Percentiles rank a stretch among this genome's conserved stretches.
phyloP scores from a whole-genome alignment of 1,140 invertebrate genomes.

The Bradysia coprophila region DNA sequence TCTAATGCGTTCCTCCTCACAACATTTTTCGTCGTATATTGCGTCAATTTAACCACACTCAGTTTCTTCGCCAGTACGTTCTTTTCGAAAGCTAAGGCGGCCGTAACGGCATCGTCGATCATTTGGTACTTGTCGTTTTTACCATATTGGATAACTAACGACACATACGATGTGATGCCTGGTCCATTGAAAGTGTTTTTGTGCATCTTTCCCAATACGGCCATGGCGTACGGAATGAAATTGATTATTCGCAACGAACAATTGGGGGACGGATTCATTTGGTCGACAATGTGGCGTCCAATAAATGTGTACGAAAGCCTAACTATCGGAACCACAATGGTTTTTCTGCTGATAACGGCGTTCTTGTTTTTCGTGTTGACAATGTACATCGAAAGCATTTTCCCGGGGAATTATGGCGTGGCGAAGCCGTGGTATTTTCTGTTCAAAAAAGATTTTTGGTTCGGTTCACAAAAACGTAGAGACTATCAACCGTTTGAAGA shows the following conservation, averaged over 20 bases:
- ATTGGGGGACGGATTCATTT: conserved; percentile 31
- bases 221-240: conserved; percentile 51
- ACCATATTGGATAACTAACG: conserved; percentile 20
- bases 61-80: conserved; percentile 43
- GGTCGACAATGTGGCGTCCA: conserved; percentile 40
- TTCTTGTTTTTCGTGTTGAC: conserved; percentile 40
- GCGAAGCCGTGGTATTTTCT: conserved; percentile 50
- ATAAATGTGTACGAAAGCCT: conserved; percentile 47
- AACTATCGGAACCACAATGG: conserved; percentile 35
- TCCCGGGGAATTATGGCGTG: conserved; percentile 42
- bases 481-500: neutral
- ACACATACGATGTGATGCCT: neutral
- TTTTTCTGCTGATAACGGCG: conserved; percentile 39
- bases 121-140: conserved; percentile 33
- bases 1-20: conserved; percentile 23
- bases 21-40: conserved; percentile 26
- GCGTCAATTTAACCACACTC: conserved; percentile 30
- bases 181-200: neutral
- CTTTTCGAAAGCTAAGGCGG: conserved; percentile 32
- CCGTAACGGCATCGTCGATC: conserved; percentile 32
- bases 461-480: neutral
- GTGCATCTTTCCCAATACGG: conserved; percentile 41
- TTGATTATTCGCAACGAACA: conserved; percentile 42
- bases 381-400: conserved; percentile 51
- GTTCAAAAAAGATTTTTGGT: conserved; percentile 34